These are phyloP conservation scores for Dasypolia templi DNA, from an alignment of 2,888 invertebrate species.

Conservation along the genomic window DNA sequence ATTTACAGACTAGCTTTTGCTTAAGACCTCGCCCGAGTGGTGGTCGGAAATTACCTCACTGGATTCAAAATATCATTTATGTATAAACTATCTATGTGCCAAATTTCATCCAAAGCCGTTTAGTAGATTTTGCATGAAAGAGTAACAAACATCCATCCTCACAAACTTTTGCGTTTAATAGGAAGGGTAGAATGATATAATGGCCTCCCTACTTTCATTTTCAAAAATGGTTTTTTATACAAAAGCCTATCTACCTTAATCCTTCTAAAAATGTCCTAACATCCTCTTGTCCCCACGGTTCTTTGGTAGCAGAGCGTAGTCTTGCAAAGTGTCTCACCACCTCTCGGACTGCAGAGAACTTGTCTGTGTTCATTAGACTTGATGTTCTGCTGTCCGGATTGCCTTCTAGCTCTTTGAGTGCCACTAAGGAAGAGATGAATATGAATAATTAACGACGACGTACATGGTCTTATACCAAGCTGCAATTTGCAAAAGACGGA, in stretches of 20 bases:
- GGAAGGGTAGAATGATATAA: no score
- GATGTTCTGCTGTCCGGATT: constrained; percentile 84
- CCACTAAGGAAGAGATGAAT: constrained; percentile 73
- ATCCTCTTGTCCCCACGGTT: constrained; percentile 78
- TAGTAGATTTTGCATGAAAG: no score
- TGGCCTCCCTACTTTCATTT: no score
- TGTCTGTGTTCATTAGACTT: constrained; percentile 82
- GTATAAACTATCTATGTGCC: no score
- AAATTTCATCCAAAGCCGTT: no score
- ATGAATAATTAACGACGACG: constrained; percentile 7
- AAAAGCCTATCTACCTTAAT: constrained; percentile 77
- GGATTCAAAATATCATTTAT: no score
- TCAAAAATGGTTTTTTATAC: no score
- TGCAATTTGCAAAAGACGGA: background rate
- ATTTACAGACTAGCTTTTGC: no score
- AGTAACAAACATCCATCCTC: no score
- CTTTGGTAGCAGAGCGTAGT: constrained; percentile 76
- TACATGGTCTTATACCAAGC: background rate
- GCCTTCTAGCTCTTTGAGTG: constrained; percentile 86
- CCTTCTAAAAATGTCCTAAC: constrained; percentile 80
- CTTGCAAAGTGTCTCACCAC: constrained; percentile 82
- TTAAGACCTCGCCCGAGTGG: no score
- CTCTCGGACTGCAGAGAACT: constrained; percentile 84
- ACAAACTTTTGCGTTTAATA: no score
- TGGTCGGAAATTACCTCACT: no score